Evolutionary conservation across 2,888 invertebrate genomes (phyloP).

Genomic region (Cheilosia vernalis): DNA sequence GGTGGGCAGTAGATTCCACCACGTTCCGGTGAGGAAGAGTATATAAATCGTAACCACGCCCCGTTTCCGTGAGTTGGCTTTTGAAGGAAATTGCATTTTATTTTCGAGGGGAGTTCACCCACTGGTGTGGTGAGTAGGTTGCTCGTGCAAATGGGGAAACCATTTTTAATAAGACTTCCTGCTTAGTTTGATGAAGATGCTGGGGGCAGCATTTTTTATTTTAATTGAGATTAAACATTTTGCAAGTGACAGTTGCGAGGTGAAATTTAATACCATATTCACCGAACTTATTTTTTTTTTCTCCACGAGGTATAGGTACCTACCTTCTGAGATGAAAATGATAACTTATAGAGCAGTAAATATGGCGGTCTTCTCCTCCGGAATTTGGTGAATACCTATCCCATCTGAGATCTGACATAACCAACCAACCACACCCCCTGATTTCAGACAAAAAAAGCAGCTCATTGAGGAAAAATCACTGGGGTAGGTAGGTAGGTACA

Average conservation of each 20-base stretch:
- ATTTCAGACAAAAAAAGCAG: conserved; percentile 2
- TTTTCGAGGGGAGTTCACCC: conserved; percentile 5
- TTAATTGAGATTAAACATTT: not conserved
- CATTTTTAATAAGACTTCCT: not conserved
- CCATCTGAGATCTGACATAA: not conserved
- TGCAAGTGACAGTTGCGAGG: conserved; percentile 16
- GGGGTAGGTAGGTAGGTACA: conserved; percentile 44
- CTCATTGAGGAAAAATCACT: conserved; percentile 49
- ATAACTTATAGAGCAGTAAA: not conserved
- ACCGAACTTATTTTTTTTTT: not conserved
- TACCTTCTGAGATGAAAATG: not conserved
- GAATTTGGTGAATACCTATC: conserved; percentile 49
- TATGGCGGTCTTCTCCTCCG: conserved; percentile 49
- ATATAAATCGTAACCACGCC: conserved; percentile 56
- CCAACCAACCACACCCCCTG: conserved; percentile 58
- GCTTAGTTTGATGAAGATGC: too few relatives aligned
- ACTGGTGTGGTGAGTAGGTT: conserved; percentile 28
- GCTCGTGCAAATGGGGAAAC: not conserved
- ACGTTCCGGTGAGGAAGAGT: conserved; percentile 54
- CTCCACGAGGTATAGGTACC: not conserved
- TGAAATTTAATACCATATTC: not conserved
- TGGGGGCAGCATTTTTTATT: not conserved
- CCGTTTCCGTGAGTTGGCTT: not conserved
- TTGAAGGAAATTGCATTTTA: conserved; percentile 4
- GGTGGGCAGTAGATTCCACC: conserved; percentile 60